A percentile compares a stretch with the other conserved stretches of the same genome.
These are phyloP conservation scores for Geotrupes spiniger DNA, from an alignment of 2,888 invertebrate species.

Conservation along the genomic window DNA sequence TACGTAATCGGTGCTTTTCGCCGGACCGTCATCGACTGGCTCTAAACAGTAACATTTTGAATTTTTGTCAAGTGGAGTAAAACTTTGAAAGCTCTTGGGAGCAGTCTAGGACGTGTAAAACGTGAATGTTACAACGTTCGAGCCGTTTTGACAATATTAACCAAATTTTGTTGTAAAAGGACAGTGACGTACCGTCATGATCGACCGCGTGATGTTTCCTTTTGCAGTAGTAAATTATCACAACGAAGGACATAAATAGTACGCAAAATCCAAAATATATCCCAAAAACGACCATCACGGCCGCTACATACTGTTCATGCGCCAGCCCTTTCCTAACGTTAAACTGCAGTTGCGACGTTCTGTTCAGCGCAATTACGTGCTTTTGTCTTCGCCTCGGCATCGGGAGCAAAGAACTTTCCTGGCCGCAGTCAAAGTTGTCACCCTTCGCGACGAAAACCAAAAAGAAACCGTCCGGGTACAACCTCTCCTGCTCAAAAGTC, in stretches of 20 bases:
- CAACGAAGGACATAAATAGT: conserved; percentile 42
- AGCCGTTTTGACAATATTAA: no score
- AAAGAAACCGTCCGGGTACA: conserved; percentile 69
- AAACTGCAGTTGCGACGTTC: conserved; percentile 51
- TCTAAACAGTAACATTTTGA: no score
- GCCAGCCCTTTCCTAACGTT: conserved; percentile 57
- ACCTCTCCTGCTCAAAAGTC: conserved; percentile 57
- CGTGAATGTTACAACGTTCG: no score
- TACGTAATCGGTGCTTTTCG: conserved; percentile 9
- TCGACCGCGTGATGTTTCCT: conserved; percentile 7
- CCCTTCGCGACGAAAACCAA: conserved; percentile 74
- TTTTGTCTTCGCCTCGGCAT: conserved; percentile 32
- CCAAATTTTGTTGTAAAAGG: no score
- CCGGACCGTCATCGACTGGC: conserved; percentile 2
- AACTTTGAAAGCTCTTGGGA: no score
- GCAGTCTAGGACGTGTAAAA: no score
- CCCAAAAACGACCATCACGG: conserved; percentile 54
- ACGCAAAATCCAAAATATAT: conserved; percentile 56
- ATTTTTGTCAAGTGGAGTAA: no score
- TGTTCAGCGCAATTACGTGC: conserved; percentile 9
- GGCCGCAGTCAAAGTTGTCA: conserved; percentile 59
- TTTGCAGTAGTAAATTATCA: conserved; percentile 39
- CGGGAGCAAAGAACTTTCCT: conserved; percentile 38
- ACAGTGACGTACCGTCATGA: conserved; percentile 6
- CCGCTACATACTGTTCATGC: conserved; percentile 61